Conservation (phyloP, 2,888 invertebrate genomes). For the Ichneumoninae sp. region DNA sequence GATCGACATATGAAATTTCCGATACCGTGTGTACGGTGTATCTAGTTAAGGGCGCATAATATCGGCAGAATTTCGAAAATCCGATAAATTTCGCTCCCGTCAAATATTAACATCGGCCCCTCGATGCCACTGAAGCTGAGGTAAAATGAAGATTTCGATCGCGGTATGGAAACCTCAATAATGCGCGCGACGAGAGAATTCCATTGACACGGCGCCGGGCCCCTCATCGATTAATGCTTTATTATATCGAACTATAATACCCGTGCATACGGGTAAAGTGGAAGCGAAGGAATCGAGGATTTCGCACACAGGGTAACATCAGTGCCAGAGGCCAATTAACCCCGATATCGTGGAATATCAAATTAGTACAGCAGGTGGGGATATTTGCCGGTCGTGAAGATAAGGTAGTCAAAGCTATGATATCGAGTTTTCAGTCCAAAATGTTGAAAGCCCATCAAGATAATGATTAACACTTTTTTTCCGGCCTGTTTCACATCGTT, state of each 20-base stretch:
- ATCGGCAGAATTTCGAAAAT: constrained; percentile 41
- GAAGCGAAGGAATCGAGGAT: constrained; percentile 31
- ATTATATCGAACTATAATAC: constrained; percentile 8
- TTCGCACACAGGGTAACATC: constrained; percentile 21
- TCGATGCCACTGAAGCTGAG: neutral
- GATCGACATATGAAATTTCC: no score
- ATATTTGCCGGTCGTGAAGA: constrained; percentile 50
- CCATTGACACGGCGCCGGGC: constrained; percentile 2
- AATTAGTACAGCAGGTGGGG: constrained; percentile 53
- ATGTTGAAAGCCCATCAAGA: no score
- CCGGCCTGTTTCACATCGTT: no score
- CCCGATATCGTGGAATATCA: constrained; percentile 56
- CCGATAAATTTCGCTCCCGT: constrained; percentile 31
- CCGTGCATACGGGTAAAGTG: neutral
- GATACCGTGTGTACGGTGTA: no score
- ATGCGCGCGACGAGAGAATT: constrained; percentile 12
- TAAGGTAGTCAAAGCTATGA: no score
- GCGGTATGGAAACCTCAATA: constrained; percentile 6
- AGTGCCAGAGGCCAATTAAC: constrained; percentile 24
- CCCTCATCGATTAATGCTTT: constrained; percentile 10
- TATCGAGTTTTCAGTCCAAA: no score
- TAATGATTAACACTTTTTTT: no score
- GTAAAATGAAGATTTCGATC: neutral
- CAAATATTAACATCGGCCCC: constrained; percentile 27
- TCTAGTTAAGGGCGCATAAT: neutral